Percentiles rank a stretch among this genome's conserved stretches.
Evolutionary conservation across 2,797 vertebrate genomes (phyloP).

Genomic region (Oreortyx pictus): DNA sequence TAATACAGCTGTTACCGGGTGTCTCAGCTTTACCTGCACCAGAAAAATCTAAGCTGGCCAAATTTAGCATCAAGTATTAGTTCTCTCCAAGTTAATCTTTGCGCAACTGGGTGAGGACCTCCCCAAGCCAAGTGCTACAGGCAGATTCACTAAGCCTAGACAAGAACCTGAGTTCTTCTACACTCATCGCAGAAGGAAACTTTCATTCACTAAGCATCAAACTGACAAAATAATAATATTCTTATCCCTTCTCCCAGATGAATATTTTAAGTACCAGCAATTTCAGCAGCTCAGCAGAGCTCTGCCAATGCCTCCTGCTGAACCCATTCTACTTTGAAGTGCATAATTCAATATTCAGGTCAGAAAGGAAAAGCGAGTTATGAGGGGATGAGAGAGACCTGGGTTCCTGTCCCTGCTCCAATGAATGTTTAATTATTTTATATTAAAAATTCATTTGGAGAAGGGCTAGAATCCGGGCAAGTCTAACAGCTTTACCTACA

Average conservation of each 20-base stretch:
- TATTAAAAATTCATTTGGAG: conserved; percentile 62
- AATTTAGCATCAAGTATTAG: neutral
- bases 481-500: neutral
- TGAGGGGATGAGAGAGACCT: neutral
- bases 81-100: neutral
- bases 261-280: neutral
- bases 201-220: neutral
- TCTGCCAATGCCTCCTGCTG: neutral
- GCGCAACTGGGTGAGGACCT: neutral
- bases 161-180: neutral
- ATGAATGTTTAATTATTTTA: conserved; percentile 40
- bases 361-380: conserved; percentile 31
- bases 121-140: neutral
- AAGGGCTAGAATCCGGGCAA: conserved; percentile 15
- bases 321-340: neutral
- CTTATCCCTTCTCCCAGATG: neutral
- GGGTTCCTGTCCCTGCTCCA: neutral
- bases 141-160: neutral
- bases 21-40: neutral
- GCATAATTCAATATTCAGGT: conserved; percentile 38
- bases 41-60: neutral
- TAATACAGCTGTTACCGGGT: neutral
- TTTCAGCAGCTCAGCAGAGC: neutral
- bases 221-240: neutral
- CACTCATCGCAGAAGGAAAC: neutral